Evolutionary conservation across 1,140 invertebrate genomes (phyloP).

Genomic region (Laupala kohalensis): DNA sequence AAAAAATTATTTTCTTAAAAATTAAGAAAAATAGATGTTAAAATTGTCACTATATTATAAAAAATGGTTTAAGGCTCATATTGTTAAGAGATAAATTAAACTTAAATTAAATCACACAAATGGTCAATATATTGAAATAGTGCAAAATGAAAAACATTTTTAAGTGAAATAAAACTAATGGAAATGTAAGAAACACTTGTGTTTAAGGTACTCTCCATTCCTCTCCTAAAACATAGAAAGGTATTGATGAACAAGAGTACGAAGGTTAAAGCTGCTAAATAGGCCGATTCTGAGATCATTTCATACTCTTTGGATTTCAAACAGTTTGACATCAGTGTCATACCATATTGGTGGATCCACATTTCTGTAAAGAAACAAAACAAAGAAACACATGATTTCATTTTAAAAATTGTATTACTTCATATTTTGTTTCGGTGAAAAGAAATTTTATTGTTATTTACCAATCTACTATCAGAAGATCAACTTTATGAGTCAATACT

Average conservation of each 20-base stretch:
- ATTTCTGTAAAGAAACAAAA: constrained; percentile 51
- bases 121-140: not conserved
- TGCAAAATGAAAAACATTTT: not conserved
- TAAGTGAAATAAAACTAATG: not conserved
- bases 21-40: not conserved
- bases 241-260: not conserved
- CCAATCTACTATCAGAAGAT: too few species aligned
- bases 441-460: too few species aligned
- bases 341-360: constrained; percentile 99
- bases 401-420: too few species aligned
- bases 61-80: not conserved
- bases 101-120: not conserved
- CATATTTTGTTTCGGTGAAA: too few species aligned
- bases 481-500: too few species aligned
- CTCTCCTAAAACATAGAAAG: not conserved
- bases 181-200: too few species aligned
- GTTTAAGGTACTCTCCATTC: not conserved
- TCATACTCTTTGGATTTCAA: constrained; percentile 89
- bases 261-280: not conserved
- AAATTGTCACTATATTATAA: not conserved
- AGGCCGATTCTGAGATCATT: not conserved
- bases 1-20: not conserved
- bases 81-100: not conserved
- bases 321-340: constrained; percentile 96
- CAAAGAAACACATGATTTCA: not conserved